Base-by-base conservation (phyloP, 2,888 invertebrate genomes). In the Portevinia maculata region DNA sequence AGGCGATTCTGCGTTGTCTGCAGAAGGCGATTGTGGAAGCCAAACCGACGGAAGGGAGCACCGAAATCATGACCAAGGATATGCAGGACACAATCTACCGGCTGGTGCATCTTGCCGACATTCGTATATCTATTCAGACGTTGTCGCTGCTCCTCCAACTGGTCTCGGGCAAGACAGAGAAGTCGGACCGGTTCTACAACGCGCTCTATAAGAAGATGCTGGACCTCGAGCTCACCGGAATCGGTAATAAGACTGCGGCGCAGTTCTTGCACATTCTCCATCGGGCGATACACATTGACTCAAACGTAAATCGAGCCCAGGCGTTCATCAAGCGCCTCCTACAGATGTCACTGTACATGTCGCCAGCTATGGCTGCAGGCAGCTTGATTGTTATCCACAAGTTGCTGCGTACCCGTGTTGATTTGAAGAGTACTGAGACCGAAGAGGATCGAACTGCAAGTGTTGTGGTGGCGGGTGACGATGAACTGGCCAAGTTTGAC, bases 151-250 rank as follows among this genome's bases (percentile, higher is more conserved):
- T 91, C 9, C 85, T 91, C 15, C 90, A 91, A 64, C 39, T 90
- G 50, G 86, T 90, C 13, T 86, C 88, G 0, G 88, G 87, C 0
- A 88, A 89, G 69, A 87, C 88, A 0, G 89, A 88, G 57, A 89
- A 90, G 65, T 86, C 89, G 0, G 90, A 91, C 86, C 88, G 91
- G 0, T 97, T 95, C 91, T 99, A 98, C 91, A 93, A 94, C 76
- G 95, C 97, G 0, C 92, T 99, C 34, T 99, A 99, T 89, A 93
- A 94, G 19, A 98, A 98, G 89, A 89, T 99, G 70, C 89, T 95
- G 0, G 96, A 96, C 89, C 92, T 96, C 0, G 94, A 95, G 69
- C 89, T 97, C 69, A 92, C 92, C 4, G 88, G 88, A n/a, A 86
- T 90, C 70, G 90, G 90, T 11, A 90, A 92, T 8, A 93, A 93